A percentile compares a stretch with the other conserved stretches of the same genome.
Evolutionary conservation across 2,888 invertebrate genomes (phyloP).

Genomic region (Ophion costatus): DNA sequence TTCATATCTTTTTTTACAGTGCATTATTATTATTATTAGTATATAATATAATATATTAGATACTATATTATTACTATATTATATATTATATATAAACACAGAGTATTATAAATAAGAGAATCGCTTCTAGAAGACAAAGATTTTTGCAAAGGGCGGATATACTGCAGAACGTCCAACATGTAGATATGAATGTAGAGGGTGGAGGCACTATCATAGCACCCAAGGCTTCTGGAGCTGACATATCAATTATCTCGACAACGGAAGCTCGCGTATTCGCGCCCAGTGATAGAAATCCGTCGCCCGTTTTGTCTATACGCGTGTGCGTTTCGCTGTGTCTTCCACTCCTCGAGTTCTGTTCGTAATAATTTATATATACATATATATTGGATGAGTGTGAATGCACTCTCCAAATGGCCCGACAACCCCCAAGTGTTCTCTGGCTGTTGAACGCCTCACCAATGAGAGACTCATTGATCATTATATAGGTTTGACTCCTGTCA

Average conservation of each 20-base stretch:
- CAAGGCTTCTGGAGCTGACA: constrained; percentile 82
- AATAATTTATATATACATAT: constrained; percentile 4
- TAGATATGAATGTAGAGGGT: constrained; percentile 39
- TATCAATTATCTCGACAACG: constrained; percentile 82
- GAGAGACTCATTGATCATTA: constrained; percentile 74
- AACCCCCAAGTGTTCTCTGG: constrained; percentile 78
- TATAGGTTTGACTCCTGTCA: constrained; percentile 79
- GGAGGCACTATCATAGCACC: constrained; percentile 75
- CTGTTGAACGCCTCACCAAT: constrained; percentile 75
- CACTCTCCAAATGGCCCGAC: constrained; percentile 66
- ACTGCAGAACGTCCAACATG: neutral
- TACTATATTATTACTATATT: too few relatives aligned
- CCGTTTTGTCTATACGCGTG: constrained; percentile 44
- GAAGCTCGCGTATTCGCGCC: constrained; percentile 79
- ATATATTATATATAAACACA: too few relatives aligned
- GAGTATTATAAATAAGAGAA: too few relatives aligned
- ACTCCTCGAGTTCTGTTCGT: constrained; percentile 29
- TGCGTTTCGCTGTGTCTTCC: constrained; percentile 30
- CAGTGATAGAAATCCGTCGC: constrained; percentile 71
- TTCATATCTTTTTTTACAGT: too few relatives aligned
- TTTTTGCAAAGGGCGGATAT: constrained; percentile 29
- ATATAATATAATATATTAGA: too few relatives aligned
- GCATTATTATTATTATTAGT: too few relatives aligned
- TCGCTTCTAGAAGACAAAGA: constrained; percentile 1
- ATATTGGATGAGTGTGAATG: constrained; percentile 4